Conservation (phyloP, 2,113 vertebrate genomes). For the Leptodactylus fuscus region DNA sequence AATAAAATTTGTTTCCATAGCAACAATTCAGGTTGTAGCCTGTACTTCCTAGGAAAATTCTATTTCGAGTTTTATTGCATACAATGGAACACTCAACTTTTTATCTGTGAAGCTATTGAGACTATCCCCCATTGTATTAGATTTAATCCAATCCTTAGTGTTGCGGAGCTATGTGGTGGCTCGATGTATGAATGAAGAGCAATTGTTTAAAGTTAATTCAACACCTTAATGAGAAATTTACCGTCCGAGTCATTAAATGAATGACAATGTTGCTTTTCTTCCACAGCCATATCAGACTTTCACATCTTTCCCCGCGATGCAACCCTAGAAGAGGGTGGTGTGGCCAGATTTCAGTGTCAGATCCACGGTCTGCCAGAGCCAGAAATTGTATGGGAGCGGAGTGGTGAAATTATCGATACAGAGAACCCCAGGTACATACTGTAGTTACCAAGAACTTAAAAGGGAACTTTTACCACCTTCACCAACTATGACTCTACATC, state of each 20-base stretch:
- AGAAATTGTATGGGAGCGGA: slow-evolving; percentile 93
- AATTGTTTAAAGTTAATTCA: neutral
- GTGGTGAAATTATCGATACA: slow-evolving; percentile 84
- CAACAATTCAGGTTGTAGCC: neutral
- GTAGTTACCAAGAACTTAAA: neutral
- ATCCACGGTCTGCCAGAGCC: slow-evolving; percentile 95
- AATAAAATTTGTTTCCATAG: neutral
- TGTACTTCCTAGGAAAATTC: neutral
- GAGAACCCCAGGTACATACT: slow-evolving; percentile 85
- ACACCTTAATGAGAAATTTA: neutral
- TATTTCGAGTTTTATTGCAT: neutral
- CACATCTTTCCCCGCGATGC: slow-evolving; percentile 89
- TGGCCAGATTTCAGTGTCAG: slow-evolving; percentile 96
- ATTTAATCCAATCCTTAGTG: neutral
- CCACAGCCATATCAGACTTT: slow-evolving; percentile 89
- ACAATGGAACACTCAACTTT: neutral
- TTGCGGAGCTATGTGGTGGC: neutral
- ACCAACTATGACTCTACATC: too few species aligned
- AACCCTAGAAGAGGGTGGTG: slow-evolving; percentile 85
- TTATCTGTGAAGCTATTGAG: neutral
- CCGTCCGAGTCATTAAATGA: neutral
- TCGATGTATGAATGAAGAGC: neutral
- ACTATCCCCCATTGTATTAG: neutral
- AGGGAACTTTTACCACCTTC: too few species aligned
- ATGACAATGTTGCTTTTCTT: neutral